Evolutionary conservation across 2,113 vertebrate genomes (phyloP), one percentile per base, ranked within the genome.

Genomic region (Amazona vittata): DNA sequence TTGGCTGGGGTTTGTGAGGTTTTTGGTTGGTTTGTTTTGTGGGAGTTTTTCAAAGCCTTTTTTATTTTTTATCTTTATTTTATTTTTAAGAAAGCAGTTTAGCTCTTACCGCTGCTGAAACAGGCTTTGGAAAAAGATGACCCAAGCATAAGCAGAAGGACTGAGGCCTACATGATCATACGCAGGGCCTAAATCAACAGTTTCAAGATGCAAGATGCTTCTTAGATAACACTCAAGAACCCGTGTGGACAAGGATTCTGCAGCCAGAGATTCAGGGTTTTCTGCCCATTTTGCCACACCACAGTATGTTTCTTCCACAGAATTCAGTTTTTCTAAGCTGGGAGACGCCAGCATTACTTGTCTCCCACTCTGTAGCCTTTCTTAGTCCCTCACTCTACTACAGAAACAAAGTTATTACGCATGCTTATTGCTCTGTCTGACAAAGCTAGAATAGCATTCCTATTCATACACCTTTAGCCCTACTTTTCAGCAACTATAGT

Each of bases 231-330:
- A 47, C 25, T 25, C 33, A 81, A 60, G 28, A 86, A 83, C 6
- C 26, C 14, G 19, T 17, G 8, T 31, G 68, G 50, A 63, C 1
- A 6, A 52, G 10, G 33, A 50, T 39, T 67, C 65, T 47, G 12
- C 33, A 88, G 50, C 5, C 0, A 24, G 10, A 86, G 22, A 77
- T 59, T 15, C 11, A 31, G 24, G 14, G 19, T 10, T 29, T 24
- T 20, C 15, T 29, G 15, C 17, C 12, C 12, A 21, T n/a, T 68
- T 17, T 67, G 22, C 33, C 35, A 44, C 25, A 76, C 15, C 0
- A 0, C 3, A 8, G 10, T 41, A 37, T 4, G 8, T 22, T 43
- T 69, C 7, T 25, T 52, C 28, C 39, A 28, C 0, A 2, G n/a
- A 71, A 93, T 43, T 43, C 33, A 73, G 11, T 13, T 75, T 26